Evolutionary conservation across 2,888 invertebrate genomes (phyloP).

Genomic region (Parasteatoda lunata): DNA sequence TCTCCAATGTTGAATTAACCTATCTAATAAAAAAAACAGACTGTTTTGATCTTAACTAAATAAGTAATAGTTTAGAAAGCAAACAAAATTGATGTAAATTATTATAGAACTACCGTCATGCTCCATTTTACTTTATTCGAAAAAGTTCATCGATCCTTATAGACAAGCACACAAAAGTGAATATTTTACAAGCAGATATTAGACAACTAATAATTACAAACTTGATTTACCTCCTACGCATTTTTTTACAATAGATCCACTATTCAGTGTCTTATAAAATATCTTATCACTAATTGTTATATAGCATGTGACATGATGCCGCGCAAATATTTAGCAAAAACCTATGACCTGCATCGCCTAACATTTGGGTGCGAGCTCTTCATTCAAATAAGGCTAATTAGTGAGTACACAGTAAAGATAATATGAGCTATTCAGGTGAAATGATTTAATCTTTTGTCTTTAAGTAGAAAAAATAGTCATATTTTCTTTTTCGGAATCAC

Average conservation of each 20-base stretch:
- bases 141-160: too few species aligned
- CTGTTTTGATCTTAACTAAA: too few species aligned
- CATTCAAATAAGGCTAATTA: conserved; percentile 54
- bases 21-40: too few species aligned
- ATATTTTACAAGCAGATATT: too few species aligned
- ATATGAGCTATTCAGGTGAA: conserved; percentile 31
- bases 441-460: conserved; percentile 29
- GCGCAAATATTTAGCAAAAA: background rate
- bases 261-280: background rate
- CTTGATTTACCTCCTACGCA: too few species aligned
- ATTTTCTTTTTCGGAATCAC: background rate
- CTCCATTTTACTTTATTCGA: too few species aligned
- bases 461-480: background rate
- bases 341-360: conserved; percentile 36
- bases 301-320: background rate
- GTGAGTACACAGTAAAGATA: conserved; percentile 24
- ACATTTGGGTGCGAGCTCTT: conserved; percentile 35
- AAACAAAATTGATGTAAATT: too few species aligned
- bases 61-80: too few species aligned
- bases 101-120: too few species aligned
- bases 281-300: background rate
- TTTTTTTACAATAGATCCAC: background rate
- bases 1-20: too few species aligned
- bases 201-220: too few species aligned
- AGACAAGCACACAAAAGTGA: too few species aligned